These are phyloP conservation scores for Syngnathus rostellatus DNA, from an alignment of 2,797 vertebrate species.

Conservation along the genomic window DNA sequence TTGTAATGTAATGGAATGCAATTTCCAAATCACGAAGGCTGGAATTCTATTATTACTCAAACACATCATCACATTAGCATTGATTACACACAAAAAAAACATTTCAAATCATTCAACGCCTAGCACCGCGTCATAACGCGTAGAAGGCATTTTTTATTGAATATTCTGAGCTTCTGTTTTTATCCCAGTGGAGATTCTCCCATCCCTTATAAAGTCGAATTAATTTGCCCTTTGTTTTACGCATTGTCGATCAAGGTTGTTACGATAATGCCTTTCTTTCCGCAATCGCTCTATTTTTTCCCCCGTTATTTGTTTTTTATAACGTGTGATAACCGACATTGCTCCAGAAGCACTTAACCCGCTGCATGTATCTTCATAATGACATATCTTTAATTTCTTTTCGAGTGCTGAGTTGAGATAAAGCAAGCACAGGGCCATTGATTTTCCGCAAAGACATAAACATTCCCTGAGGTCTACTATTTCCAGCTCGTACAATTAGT, in stretches of 20 bases:
- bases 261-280: not conserved
- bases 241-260: not conserved
- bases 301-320: not conserved
- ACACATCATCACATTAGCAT: too few relatives aligned
- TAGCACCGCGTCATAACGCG: too few relatives aligned
- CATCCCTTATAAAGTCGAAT: not conserved
- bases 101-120: not conserved
- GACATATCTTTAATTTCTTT: not conserved
- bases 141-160: not conserved
- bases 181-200: not conserved
- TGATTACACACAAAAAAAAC: too few relatives aligned
- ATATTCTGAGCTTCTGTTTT: not conserved
- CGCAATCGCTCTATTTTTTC: not conserved
- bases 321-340: not conserved
- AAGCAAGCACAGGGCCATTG: not conserved
- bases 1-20: too few relatives aligned
- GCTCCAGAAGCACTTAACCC: constrained; percentile 1
- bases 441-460: constrained; percentile 1
- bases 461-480: not conserved
- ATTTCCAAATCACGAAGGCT: too few relatives aligned
- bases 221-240: not conserved
- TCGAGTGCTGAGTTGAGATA: not conserved
- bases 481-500: not conserved
- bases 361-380: not conserved
- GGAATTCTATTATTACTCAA: too few relatives aligned